phyloP scores from a whole-genome alignment of 2,888 invertebrate genomes.

The Chaetogeoica ovagalla region DNA sequence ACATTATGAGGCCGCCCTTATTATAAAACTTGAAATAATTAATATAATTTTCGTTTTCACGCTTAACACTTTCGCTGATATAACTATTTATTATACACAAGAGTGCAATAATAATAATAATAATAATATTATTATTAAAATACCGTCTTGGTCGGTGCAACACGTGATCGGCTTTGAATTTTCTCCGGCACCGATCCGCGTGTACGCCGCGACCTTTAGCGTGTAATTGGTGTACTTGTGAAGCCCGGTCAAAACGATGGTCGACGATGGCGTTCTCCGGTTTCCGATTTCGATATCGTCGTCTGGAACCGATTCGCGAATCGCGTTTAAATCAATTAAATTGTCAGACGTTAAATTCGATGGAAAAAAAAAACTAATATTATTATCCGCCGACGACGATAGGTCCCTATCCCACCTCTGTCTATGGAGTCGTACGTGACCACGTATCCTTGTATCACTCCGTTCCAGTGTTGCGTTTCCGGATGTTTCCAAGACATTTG shows the following conservation, averaged over 20 bases:
- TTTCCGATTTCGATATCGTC: conserved; percentile 56
- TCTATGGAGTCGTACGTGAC: conserved; percentile 64
- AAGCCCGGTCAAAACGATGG: conserved; percentile 71
- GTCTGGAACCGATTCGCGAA: conserved; percentile 35
- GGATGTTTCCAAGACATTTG: conserved; percentile 82
- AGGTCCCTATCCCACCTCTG: conserved; percentile 54
- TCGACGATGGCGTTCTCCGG: conserved; percentile 71
- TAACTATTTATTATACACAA: no score
- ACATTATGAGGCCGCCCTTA: no score
- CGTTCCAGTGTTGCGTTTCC: conserved; percentile 72
- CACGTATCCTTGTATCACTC: conserved; percentile 76
- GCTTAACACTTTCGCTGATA: no score
- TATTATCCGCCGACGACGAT: no score
- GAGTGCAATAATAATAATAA: no score
- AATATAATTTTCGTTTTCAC: no score
- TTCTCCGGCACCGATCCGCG: conserved; percentile 76
- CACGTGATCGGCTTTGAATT: conserved; percentile 71
- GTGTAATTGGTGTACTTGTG: conserved; percentile 80
- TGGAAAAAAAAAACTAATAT: no score
- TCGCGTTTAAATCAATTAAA: no score
- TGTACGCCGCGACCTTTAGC: conserved; percentile 76
- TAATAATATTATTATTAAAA: no score
- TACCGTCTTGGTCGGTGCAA: conserved; percentile 78
- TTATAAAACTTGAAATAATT: no score
- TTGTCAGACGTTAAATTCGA: no score